Evolutionary conservation across 2,888 invertebrate genomes (phyloP), one percentile per base, ranked within the genome.

Genomic region (Teinopalpus imperialis): DNA sequence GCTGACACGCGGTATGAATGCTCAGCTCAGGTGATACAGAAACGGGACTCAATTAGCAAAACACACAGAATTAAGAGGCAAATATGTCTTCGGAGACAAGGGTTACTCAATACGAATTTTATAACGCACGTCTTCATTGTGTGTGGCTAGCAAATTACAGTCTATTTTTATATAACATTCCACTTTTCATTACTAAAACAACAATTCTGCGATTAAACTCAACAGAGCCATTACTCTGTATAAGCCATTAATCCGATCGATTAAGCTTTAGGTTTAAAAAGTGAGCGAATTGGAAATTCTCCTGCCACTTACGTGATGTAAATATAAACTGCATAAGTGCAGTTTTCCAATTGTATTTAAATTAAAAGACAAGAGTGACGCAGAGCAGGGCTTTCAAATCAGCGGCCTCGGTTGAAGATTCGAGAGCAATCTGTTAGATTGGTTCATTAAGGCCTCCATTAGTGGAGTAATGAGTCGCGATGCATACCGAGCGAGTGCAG

Each of bases 401-500:
- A 83, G 79, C 70, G 69, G 72, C 74, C 74, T 71, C 72, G 74
- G 79, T 66, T 74, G 74, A 81, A 83, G 83, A 82, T 87, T 85
- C 73, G 76, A 81, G 82, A 80, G 85, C 87, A 87, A 86, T 86
- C 86, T 80, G 82, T 83, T 87, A 83, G 86, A 87, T 87, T 87
- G 85, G 85, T 82, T 86, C 85, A 87, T 86, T 83, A 85, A 75
- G 69, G 74, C 73, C 74, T 78, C 82, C 86, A 85, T 86, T 87
- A 85, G 82, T 75, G 72, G 64, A 86, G 85, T 86, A 85, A 86
- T 86, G 83, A 87, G 83, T 81, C 83, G 87, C 81, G 81, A 81
- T 87, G 82, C 81, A 86, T 72, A 74, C 65, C 63, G 73, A 64
- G 61, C 53, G 58, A 61, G 55, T 55, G 51, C 51, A 40, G 39